phyloP scores from a whole-genome alignment of 2,888 invertebrate species.

The Brassicogethes aeneus region DNA sequence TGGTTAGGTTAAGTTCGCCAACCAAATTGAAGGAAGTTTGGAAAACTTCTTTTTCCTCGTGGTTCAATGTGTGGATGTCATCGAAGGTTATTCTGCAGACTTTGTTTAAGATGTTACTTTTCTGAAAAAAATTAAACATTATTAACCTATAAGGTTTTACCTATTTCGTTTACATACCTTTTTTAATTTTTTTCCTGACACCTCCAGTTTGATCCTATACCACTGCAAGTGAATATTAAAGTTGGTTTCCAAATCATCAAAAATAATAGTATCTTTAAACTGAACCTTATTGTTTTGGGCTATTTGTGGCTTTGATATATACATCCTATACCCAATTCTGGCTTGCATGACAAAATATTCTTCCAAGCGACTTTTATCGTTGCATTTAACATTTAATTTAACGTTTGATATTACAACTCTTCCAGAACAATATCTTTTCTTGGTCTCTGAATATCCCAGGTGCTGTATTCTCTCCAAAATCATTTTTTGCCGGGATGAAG shows the following conservation, averaged over 20 bases:
- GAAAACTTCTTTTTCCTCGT: not conserved
- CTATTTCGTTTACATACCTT: too few species aligned
- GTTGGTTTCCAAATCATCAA: too few species aligned
- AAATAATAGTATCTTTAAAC: too few species aligned
- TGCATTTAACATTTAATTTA: not conserved
- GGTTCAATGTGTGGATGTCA: not conserved
- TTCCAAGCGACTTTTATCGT: not conserved
- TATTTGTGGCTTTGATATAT: not conserved
- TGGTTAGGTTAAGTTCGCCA: not conserved
- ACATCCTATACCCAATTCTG: not conserved
- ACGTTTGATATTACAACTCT: not conserved
- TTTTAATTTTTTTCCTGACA: too few species aligned
- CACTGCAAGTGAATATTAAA: too few species aligned
- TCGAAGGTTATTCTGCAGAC: not conserved
- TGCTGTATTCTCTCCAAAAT: not conserved
- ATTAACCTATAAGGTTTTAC: too few species aligned
- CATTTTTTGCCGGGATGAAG: not conserved
- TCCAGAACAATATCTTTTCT: not conserved
- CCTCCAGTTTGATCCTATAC: too few species aligned
- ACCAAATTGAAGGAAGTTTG: not conserved
- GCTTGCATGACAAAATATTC: not conserved
- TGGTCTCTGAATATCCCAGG: not conserved
- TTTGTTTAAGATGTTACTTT: not conserved
- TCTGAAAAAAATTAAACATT: too few species aligned
- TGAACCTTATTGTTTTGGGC: too few species aligned